Conservation (phyloP, 2,113 vertebrate genomes). For the Carollia perspicillata region DNA sequence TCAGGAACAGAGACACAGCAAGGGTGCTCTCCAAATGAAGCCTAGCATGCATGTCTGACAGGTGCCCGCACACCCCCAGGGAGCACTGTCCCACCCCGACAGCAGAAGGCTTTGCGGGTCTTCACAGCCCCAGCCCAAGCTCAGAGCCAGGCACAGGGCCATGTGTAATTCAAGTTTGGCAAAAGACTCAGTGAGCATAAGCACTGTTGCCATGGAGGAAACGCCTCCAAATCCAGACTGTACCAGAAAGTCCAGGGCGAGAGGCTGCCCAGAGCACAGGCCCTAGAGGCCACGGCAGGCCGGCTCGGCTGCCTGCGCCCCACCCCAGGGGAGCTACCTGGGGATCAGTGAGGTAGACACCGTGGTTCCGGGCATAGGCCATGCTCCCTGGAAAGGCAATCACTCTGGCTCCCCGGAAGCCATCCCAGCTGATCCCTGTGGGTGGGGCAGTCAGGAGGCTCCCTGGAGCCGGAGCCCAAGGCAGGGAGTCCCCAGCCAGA, state of each 20-base stretch:
- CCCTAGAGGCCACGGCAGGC: not conserved
- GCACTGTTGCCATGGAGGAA: not conserved
- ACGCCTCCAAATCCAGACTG: not conserved
- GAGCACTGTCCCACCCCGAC: not conserved
- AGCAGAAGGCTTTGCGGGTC: not conserved
- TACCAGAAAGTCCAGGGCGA: not conserved
- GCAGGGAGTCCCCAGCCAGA: not conserved
- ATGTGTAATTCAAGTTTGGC: not conserved
- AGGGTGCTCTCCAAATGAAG: not conserved
- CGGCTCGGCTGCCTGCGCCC: fast-evolving
- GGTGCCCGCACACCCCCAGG: not conserved
- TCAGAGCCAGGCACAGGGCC: not conserved
- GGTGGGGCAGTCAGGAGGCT: not conserved
- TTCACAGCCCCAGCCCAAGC: not conserved
- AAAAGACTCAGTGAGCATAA: not conserved
- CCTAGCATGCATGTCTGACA: not conserved
- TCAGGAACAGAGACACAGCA: not conserved
- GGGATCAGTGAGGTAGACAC: constrained; percentile 87
- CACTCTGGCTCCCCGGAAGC: constrained; percentile 89
- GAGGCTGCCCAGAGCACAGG: not conserved
- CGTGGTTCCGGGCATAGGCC: constrained; percentile 88
- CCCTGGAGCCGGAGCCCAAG: not conserved
- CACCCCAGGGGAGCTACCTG: constrained; percentile 78
- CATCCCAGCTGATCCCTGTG: constrained; percentile 87
- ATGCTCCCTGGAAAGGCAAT: constrained; percentile 88